phyloP scores from a whole-genome alignment of 2,888 invertebrate genomes.

The Melieria crassipennis region DNA sequence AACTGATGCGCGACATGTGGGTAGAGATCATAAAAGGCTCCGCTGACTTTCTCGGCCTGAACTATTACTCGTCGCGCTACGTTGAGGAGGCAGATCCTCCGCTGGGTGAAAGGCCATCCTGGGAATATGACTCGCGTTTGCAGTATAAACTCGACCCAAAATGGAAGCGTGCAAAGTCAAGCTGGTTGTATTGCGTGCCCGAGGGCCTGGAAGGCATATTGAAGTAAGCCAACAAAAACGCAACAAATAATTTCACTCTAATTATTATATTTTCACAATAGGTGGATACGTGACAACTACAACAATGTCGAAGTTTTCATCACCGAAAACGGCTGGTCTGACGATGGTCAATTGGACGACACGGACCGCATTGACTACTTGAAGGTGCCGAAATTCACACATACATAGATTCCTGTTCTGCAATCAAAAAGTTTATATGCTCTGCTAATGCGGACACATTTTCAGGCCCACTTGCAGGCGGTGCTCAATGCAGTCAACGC shows the following conservation, averaged over 20 bases:
- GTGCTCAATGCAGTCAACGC: constrained; percentile 52
- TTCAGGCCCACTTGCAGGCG: constrained; percentile 53
- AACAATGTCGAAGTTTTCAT: constrained; percentile 69
- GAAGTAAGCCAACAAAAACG: constrained; percentile 38
- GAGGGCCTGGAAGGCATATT: constrained; percentile 51
- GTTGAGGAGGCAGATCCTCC: constrained; percentile 44
- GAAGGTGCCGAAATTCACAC: constrained; percentile 41
- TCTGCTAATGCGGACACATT: constrained; percentile 6
- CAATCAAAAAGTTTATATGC: not conserved
- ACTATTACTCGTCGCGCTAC: constrained; percentile 55
- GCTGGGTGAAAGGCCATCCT: constrained; percentile 66
- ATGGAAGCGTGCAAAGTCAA: constrained; percentile 53
- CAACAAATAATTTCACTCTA: not conserved
- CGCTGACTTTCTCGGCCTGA: constrained; percentile 56
- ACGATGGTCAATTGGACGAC: constrained; percentile 61
- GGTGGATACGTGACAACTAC: constrained; percentile 70
- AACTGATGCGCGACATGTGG: constrained; percentile 44
- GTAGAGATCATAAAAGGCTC: constrained; percentile 46
- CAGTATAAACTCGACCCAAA: constrained; percentile 45
- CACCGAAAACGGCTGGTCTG: constrained; percentile 72
- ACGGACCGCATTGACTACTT: constrained; percentile 59
- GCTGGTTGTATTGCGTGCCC: constrained; percentile 57
- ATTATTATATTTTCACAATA: constrained; percentile 31
- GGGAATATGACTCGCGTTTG: constrained; percentile 66
- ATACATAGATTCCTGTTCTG: not conserved